Percentiles rank a stretch among this genome's conserved stretches.
Evolutionary conservation across 2,113 vertebrate species (phyloP).

Genomic region (Syrmaticus mikado): DNA sequence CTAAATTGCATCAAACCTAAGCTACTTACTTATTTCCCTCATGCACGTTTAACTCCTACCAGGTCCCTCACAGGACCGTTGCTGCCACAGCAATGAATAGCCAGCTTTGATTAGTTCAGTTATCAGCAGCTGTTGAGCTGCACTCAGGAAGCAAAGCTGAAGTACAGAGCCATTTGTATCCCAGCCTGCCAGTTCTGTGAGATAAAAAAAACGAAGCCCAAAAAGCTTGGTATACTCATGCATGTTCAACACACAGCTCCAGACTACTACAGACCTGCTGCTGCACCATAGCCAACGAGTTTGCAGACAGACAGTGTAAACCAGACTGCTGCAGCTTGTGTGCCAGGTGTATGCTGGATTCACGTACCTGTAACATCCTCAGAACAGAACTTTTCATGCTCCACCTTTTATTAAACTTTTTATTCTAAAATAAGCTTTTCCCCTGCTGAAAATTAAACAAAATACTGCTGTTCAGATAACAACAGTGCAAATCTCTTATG

Average conservation of each 20-base stretch:
- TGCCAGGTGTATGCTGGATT: not conserved
- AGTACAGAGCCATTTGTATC: not conserved
- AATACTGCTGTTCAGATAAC: not conserved
- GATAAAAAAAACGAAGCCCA: not conserved
- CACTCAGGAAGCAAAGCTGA: not conserved
- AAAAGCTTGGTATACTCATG: not conserved
- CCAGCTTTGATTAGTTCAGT: not conserved
- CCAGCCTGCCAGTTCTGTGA: accelerated
- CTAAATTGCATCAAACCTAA: too few species aligned
- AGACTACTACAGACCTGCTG: not conserved
- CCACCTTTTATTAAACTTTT: not conserved
- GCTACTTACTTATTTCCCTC: not conserved
- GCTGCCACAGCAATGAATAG: not conserved
- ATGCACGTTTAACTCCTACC: not conserved
- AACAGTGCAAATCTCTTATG: not conserved
- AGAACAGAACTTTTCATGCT: not conserved
- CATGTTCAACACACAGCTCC: not conserved
- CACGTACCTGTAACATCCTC: not conserved
- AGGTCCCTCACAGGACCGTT: not conserved
- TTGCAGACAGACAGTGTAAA: not conserved
- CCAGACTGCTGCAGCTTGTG: not conserved
- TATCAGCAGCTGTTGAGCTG: not conserved
- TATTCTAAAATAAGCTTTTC: not conserved
- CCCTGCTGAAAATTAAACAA: not conserved
- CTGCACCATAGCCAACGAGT: not conserved